Evolutionary conservation across 2,888 invertebrate species (phyloP).

Genomic region (Desoria tigrina): DNA sequence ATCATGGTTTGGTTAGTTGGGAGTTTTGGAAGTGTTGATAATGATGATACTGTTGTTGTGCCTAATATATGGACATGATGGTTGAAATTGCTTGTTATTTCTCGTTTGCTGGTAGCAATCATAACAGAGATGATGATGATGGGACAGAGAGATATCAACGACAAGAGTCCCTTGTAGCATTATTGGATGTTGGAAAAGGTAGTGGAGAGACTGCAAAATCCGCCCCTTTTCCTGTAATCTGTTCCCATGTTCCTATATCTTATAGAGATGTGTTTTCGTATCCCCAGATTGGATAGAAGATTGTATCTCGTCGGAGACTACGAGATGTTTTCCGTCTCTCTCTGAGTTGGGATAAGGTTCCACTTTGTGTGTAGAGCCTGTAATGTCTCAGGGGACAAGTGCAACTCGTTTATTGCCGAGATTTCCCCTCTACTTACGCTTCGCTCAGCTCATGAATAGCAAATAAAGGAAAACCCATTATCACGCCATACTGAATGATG

Average conservation of each 20-base stretch:
- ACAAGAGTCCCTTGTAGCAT: too few species aligned
- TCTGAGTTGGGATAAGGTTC: slow-evolving; percentile 12
- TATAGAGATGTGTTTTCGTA: neutral
- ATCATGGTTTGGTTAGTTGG: too few species aligned
- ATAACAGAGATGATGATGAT: neutral
- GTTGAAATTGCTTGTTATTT: too few species aligned
- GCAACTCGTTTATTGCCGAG: slow-evolving; percentile 52
- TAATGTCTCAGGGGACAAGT: slow-evolving; percentile 45
- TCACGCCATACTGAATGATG: slow-evolving; percentile 47
- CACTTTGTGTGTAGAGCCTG: slow-evolving; percentile 1
- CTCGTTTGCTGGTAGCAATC: neutral
- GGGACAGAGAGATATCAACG: neutral
- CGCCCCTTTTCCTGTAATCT: neutral
- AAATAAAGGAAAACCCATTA: slow-evolving; percentile 53
- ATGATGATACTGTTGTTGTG: too few species aligned
- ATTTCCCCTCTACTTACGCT: slow-evolving; percentile 51
- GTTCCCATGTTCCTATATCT: neutral
- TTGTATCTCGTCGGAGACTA: slow-evolving; percentile 1
- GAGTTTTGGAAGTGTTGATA: too few species aligned
- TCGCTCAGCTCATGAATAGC: slow-evolving; percentile 52
- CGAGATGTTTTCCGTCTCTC: slow-evolving; percentile 1
- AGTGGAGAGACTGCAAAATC: slow-evolving; percentile 17
- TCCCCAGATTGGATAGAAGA: neutral
- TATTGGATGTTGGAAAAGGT: slow-evolving; percentile 10
- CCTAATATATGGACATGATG: too few species aligned